Evolutionary conservation across 2,888 invertebrate genomes (phyloP), one percentile per base, ranked within the genome.

Genomic region (Calameuta idolon): DNA sequence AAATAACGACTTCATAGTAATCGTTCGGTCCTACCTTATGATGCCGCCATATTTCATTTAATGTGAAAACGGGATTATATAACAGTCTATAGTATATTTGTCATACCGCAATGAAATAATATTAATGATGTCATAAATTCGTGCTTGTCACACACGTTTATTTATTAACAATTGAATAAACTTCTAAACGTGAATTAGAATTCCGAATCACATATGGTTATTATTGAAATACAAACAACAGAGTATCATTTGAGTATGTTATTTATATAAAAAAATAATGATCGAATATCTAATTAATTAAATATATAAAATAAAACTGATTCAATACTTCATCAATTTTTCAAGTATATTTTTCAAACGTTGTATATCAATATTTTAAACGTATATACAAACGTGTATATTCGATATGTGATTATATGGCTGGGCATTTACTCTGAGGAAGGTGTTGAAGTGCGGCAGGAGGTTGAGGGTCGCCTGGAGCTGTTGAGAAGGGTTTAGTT

Each of bases 401-500:
- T 11, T 31, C 30, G 12, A 33, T 34, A 34, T 71, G 30, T 11
- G 30, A 71, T 30, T 71, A 71, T 34, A 23, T 30, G 23, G n/a
- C 34, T 23, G 73, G 31, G 76, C 35, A 33, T 76, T 69, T 79
- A 76, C 85, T 83, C 83, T 82, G 79, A 73, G 81, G 83, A 84
- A 87, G 89, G 89, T 86, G 89, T 87, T 83, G 87, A 86, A 86
- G 87, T 85, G 86, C 86, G 81, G 84, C 83, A 82, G 81, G 84
- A 86, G 86, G 85, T 86, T 83, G 84, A 85, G 84, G 82, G 83
- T 76, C 81, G 88, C 87, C 86, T 80, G 80, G 79, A 87, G 86
- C 86, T 83, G 85, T 85, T 84, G 86, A 86, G 86, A 87, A 86
- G 89, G 88, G 85, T 84, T 87, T 79, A 81, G 79, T 83, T 82